A percentile compares a stretch with the other conserved stretches of the same genome.
phyloP scores from a whole-genome alignment of 2,797 vertebrate genomes.

The Avahi laniger region DNA sequence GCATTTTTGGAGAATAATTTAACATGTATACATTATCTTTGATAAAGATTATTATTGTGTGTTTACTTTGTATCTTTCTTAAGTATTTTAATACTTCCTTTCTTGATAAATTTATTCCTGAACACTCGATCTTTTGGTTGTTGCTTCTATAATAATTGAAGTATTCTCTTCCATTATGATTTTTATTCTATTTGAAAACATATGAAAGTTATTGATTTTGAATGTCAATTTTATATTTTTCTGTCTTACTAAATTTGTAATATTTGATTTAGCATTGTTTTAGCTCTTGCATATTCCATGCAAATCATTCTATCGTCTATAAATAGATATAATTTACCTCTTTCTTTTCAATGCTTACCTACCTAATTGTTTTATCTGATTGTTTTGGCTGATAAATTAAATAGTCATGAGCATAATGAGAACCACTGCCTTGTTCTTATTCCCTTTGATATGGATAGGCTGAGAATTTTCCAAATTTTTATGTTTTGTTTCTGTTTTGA shows the following conservation, averaged over 20 bases:
- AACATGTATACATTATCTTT: neutral
- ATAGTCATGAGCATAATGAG: neutral
- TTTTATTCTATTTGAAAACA: neutral
- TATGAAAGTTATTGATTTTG: neutral
- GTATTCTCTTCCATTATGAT: neutral
- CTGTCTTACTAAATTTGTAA: neutral
- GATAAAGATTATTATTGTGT: neutral
- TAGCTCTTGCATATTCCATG: neutral
- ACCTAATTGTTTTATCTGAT: neutral
- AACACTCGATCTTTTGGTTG: neutral
- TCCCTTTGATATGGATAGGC: neutral
- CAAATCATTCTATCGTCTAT: neutral
- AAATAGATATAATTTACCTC: neutral
- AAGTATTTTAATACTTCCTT: neutral
- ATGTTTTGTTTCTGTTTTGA: neutral
- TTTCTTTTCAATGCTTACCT: neutral
- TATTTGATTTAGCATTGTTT: neutral
- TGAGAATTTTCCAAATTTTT: neutral
- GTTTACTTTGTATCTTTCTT: neutral
- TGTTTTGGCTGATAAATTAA: neutral
- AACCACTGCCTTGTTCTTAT: neutral
- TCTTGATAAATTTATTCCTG: neutral
- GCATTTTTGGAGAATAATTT: neutral
- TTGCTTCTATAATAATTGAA: neutral
- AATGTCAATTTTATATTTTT: neutral